phyloP scores from a whole-genome alignment of 1,140 invertebrate genomes.

The Colletes latitarsis region DNA sequence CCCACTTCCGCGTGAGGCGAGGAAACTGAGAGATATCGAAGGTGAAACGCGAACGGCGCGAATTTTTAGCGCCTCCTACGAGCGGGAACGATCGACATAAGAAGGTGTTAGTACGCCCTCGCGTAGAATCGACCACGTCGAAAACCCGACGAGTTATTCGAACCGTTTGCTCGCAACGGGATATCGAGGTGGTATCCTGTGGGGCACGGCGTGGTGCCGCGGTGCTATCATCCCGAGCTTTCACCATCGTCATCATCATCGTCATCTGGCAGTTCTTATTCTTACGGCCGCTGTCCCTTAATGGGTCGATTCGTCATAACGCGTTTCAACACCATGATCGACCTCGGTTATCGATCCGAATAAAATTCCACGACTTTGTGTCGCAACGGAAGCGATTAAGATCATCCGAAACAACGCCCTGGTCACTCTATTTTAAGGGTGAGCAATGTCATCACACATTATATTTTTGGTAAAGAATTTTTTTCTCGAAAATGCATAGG shows the following conservation, averaged over 20 bases:
- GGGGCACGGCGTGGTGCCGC: slow-evolving; percentile 69
- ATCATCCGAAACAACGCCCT: not conserved
- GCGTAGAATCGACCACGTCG: slow-evolving; percentile 49
- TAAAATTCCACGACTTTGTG: not conserved
- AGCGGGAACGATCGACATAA: slow-evolving; percentile 6
- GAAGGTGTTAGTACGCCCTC: slow-evolving; percentile 27
- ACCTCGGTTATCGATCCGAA: slow-evolving; percentile 38
- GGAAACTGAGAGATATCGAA: not conserved
- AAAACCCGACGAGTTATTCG: slow-evolving; percentile 64
- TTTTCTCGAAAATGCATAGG: too few species aligned
- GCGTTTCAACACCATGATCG: slow-evolving; percentile 60
- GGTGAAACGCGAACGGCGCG: not conserved
- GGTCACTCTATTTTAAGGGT: too few species aligned
- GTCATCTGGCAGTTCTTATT: slow-evolving; percentile 70
- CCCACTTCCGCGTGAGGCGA: not conserved
- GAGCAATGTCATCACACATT: too few species aligned
- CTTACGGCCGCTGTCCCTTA: slow-evolving; percentile 50
- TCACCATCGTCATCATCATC: slow-evolving; percentile 71
- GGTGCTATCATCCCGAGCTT: slow-evolving; percentile 64
- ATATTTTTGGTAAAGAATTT: too few species aligned
- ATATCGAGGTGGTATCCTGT: slow-evolving; percentile 70
- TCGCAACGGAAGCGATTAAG: not conserved
- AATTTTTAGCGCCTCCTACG: slow-evolving; percentile 32
- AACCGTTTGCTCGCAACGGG: slow-evolving; percentile 68
- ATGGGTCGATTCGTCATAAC: slow-evolving; percentile 65